A percentile compares a stretch with the other conserved stretches of the same genome.
These are phyloP conservation scores for Nowickia ferox DNA, from an alignment of 2,888 invertebrate species.

Conservation along the genomic window DNA sequence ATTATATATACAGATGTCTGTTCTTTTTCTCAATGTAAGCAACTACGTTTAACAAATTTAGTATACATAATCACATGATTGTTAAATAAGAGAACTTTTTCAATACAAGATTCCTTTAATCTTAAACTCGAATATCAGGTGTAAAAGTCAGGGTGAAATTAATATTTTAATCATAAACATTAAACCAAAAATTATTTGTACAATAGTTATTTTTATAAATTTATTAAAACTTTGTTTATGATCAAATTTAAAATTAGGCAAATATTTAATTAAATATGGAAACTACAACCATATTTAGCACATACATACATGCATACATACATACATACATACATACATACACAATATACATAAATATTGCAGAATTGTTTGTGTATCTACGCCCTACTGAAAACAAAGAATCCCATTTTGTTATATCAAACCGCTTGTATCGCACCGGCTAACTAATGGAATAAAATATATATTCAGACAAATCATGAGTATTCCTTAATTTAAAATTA, in stretches of 20 bases:
- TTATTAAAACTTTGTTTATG: conserved; percentile 58
- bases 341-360: background rate
- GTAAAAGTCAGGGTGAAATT: background rate
- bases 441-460: background rate
- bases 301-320: background rate
- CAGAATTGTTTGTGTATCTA: background rate
- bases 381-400: background rate
- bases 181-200: background rate
- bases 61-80: no score
- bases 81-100: no score
- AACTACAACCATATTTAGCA: conserved; percentile 12
- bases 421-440: background rate
- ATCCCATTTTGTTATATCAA: background rate
- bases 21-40: no score
- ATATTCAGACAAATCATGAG: no score
- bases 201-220: conserved; percentile 27
- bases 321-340: background rate
- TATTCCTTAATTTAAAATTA: no score
- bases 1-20: no score
- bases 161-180: conserved; percentile 19
- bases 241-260: conserved; percentile 57
- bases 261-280: conserved; percentile 62
- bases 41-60: no score
- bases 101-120: no score
- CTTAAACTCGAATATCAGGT: conserved; percentile 3